These are phyloP conservation scores for Synergus gifuensis DNA, from an alignment of 2,888 invertebrate genomes.

Conservation along the genomic window DNA sequence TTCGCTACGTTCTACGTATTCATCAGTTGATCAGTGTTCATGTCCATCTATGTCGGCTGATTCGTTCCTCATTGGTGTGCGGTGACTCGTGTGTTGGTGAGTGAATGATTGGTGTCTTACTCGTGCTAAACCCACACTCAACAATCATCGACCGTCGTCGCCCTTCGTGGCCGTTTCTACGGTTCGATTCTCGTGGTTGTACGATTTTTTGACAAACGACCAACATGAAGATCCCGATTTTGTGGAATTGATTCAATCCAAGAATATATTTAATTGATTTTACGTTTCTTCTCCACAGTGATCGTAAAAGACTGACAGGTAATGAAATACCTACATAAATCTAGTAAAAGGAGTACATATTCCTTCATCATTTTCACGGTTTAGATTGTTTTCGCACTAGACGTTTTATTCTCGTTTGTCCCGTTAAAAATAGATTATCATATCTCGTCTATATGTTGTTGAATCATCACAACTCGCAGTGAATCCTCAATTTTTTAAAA, in stretches of 20 bases:
- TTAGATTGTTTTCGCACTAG: too few species aligned
- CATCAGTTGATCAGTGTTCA: too few species aligned
- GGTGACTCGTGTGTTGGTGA: background rate
- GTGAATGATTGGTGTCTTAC: background rate
- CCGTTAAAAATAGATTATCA: background rate
- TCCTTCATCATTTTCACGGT: background rate
- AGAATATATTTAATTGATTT: background rate
- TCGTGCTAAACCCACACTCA: background rate
- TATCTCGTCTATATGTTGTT: background rate
- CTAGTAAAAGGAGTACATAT: background rate
- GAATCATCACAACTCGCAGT: background rate
- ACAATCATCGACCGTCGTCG: background rate
- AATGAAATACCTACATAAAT: background rate
- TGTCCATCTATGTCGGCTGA: too few species aligned
- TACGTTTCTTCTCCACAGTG: background rate
- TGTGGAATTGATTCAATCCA: background rate
- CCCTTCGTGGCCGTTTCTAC: background rate
- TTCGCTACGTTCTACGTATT: too few species aligned
- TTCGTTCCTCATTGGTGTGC: too few species aligned
- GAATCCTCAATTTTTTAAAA: background rate
- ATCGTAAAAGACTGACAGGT: background rate
- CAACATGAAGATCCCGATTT: background rate
- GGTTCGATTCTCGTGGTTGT: background rate
- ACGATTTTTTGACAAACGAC: background rate
- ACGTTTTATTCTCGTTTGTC: background rate